These are phyloP conservation scores for Neoniphon sammara DNA, from an alignment of 2,797 vertebrate species.

Conservation along the genomic window DNA sequence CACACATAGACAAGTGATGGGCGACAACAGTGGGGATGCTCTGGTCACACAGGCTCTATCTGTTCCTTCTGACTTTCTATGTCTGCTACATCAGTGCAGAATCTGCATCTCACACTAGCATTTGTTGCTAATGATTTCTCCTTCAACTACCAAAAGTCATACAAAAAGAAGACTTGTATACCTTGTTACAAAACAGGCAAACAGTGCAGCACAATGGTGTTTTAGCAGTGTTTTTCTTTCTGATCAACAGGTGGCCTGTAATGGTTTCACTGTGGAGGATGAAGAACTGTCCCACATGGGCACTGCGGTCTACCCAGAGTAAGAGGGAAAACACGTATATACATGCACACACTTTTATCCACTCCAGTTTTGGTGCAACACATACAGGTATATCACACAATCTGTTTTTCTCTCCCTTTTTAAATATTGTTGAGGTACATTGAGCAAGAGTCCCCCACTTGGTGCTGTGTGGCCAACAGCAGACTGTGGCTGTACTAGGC, in stretches of 20 bases:
- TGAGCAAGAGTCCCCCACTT: too few relatives aligned
- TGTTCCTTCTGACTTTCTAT: constrained; percentile 7
- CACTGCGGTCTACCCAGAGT: constrained; percentile 96
- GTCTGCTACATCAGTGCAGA: constrained; percentile 10
- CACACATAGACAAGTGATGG: background rate
- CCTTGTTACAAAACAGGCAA: background rate
- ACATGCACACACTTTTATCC: constrained; percentile 23
- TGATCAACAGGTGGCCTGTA: constrained; percentile 90
- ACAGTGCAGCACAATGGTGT: background rate
- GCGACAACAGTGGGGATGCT: background rate
- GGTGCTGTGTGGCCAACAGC: too few relatives aligned
- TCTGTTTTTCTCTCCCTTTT: background rate
- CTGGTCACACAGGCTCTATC: background rate
- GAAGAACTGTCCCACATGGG: constrained; percentile 95
- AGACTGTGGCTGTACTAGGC: too few relatives aligned
- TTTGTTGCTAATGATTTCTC: background rate
- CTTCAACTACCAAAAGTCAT: background rate
- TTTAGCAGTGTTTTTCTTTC: background rate
- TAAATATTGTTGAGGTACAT: background rate
- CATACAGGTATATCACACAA: background rate
- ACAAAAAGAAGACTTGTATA: background rate
- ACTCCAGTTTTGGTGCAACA: background rate
- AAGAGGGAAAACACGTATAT: constrained; percentile 60
- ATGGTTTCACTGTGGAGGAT: constrained; percentile 97
- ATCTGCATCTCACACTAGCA: background rate